phyloP scores from a whole-genome alignment of 2,113 vertebrate species.

The Antechinus stuartii region DNA sequence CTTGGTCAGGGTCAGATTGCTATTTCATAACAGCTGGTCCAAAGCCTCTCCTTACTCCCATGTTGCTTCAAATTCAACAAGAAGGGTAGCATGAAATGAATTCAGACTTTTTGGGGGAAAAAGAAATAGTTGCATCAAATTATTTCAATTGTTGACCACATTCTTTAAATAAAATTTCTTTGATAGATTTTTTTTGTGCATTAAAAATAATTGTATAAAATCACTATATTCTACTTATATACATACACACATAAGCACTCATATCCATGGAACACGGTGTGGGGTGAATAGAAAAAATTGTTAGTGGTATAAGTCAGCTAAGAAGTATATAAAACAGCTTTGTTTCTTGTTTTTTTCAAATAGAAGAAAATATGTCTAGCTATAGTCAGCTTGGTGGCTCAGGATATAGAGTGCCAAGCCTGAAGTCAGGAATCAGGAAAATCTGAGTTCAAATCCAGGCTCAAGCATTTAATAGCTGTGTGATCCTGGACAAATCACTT shows the following conservation, averaged over 20 bases:
- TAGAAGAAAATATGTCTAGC: neutral
- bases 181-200: neutral
- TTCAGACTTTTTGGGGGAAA: neutral
- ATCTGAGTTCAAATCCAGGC: neutral
- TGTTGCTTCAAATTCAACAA: neutral
- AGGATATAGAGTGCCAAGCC: neutral
- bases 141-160: neutral
- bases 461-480: neutral
- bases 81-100: neutral
- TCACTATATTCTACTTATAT: neutral
- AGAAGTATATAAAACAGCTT: neutral
- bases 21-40: neutral
- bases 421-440: too few relatives aligned
- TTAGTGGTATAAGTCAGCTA: neutral
- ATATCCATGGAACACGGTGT: neutral
- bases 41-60: neutral
- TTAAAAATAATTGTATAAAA: too few relatives aligned
- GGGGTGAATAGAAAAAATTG: neutral
- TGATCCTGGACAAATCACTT: neutral
- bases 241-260: neutral
- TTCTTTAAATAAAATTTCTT: neutral
- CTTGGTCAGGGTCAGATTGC: neutral
- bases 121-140: neutral
- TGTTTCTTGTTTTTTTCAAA: neutral
- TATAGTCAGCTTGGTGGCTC: neutral